A percentile compares a stretch with the other conserved stretches of the same genome.
Conservation (phyloP, 37 sponge, comb jelly and placozoan species). For the Amphimedon queenslandica region DNA sequence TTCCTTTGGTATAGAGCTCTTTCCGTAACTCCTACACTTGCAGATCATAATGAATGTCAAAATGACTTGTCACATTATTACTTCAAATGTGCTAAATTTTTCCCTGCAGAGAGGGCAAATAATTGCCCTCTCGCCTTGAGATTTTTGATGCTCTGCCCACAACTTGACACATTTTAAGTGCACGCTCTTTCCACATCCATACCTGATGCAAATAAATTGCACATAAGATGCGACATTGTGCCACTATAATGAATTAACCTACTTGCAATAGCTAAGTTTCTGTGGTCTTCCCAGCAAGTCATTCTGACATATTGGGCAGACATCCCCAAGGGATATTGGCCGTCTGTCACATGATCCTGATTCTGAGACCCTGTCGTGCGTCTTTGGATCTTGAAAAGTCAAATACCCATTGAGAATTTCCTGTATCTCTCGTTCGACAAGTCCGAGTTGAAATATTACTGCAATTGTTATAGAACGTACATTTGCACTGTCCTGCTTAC, state of each 20-base stretch:
- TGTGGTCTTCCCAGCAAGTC: conserved; percentile 49
- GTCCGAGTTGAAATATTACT: conserved; percentile 70
- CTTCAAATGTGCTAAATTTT: conserved; percentile 77
- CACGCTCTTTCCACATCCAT: conserved; percentile 83
- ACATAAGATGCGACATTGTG: background rate
- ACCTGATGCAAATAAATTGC: conserved; percentile 39
- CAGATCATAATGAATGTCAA: too few species aligned
- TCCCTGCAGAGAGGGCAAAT: conserved; percentile 92
- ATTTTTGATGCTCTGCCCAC: conserved; percentile 90
- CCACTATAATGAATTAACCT: background rate
- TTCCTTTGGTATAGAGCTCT: background rate
- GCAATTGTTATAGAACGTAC: too few species aligned
- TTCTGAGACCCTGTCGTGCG: background rate
- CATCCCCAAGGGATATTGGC: conserved; percentile 63
- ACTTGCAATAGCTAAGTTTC: conserved; percentile 60
- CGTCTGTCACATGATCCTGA: conserved; percentile 7
- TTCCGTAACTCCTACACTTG: too few species aligned
- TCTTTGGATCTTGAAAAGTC: conserved; percentile 4
- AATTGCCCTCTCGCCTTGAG: conserved; percentile 56
- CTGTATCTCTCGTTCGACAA: conserved; percentile 89
- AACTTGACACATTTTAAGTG: conserved; percentile 95
- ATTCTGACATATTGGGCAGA: conserved; percentile 96
- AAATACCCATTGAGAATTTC: conserved; percentile 62
- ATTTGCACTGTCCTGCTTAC: conserved; percentile 23
- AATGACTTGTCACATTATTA: too few species aligned